phyloP scores from a whole-genome alignment of 2,888 invertebrate genomes.

The Drosophila borborema region DNA sequence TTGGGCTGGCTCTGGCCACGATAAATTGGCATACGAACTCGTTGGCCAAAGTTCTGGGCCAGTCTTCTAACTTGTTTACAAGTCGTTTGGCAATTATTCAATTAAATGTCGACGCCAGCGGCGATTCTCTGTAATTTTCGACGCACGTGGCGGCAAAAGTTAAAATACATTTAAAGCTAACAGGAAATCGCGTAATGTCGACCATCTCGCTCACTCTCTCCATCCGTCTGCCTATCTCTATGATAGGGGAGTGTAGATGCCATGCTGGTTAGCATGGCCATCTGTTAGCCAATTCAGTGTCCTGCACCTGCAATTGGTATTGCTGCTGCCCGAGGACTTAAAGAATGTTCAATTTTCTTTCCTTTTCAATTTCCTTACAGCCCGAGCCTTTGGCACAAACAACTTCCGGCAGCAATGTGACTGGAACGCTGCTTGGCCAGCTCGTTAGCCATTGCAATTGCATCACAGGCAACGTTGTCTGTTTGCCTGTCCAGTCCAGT shows the following conservation, averaged over 20 bases:
- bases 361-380: constrained; percentile 62
- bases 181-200: constrained; percentile 64
- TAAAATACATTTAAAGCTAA: constrained; percentile 60
- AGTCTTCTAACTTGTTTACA: constrained; percentile 65
- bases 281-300: constrained; percentile 7
- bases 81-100: constrained; percentile 78
- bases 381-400: constrained; percentile 62
- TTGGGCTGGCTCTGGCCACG: constrained; percentile 38
- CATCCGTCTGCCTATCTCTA: no score
- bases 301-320: constrained; percentile 39
- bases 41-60: constrained; percentile 43
- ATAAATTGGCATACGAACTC: constrained; percentile 66
- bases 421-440: constrained; percentile 29
- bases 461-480: constrained; percentile 44
- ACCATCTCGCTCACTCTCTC: background rate
- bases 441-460: constrained; percentile 69
- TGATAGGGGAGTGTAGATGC: background rate
- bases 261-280: background rate
- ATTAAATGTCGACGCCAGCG: constrained; percentile 63
- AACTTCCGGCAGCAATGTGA: constrained; percentile 46
- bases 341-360: constrained; percentile 67
- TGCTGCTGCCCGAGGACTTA: constrained; percentile 34
- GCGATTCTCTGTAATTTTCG: constrained; percentile 59
- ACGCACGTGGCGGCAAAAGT: constrained; percentile 43
- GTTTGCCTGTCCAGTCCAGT: background rate